Evolutionary conservation across 30 jellyfish, hydroid and myxozoan species (phyloP).

Genomic region (Clytia hemisphaerica): DNA sequence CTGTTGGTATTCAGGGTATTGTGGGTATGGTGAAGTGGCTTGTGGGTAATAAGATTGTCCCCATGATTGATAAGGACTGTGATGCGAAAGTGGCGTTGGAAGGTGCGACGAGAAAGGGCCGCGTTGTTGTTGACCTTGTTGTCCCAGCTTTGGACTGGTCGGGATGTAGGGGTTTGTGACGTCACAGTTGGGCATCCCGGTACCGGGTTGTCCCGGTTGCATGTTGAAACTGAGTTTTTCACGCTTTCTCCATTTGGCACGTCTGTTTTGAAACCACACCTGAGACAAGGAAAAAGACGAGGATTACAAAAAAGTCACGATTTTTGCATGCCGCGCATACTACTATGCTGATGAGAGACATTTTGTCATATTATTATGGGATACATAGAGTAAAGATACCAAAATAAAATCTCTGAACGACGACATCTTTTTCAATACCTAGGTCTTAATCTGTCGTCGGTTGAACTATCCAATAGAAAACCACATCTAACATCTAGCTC

Average conservation of each 20-base stretch:
- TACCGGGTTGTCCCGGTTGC: slow-evolving; percentile 73
- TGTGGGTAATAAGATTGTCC: slow-evolving; percentile 72
- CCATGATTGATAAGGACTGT: slow-evolving; percentile 95
- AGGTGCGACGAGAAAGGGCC: slow-evolving; percentile 24
- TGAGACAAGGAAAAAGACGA: slow-evolving; percentile 7
- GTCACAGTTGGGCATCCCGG: slow-evolving; percentile 54
- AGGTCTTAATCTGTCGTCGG: no score
- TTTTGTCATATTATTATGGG: no score
- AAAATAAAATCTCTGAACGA: no score
- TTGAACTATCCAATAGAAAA: no score
- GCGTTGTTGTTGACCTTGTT: slow-evolving; percentile 20
- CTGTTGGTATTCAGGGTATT: slow-evolving; percentile 57
- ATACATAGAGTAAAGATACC: no score
- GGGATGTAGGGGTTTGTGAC: slow-evolving; percentile 66
- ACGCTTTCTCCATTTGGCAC: slow-evolving; percentile 98
- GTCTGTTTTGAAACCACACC: slow-evolving; percentile 98
- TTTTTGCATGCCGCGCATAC: no score
- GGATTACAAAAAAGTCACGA: background rate
- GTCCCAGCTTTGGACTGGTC: slow-evolving; percentile 70
- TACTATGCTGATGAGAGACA: no score
- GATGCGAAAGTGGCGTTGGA: slow-evolving; percentile 80
- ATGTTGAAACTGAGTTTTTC: slow-evolving; percentile 66
- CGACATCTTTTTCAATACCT: no score
- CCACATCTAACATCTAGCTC: no score
- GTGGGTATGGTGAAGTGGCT: slow-evolving; percentile 83